Base-by-base conservation (phyloP, 2,113 vertebrate genomes). In the Indicator indicator region DNA sequence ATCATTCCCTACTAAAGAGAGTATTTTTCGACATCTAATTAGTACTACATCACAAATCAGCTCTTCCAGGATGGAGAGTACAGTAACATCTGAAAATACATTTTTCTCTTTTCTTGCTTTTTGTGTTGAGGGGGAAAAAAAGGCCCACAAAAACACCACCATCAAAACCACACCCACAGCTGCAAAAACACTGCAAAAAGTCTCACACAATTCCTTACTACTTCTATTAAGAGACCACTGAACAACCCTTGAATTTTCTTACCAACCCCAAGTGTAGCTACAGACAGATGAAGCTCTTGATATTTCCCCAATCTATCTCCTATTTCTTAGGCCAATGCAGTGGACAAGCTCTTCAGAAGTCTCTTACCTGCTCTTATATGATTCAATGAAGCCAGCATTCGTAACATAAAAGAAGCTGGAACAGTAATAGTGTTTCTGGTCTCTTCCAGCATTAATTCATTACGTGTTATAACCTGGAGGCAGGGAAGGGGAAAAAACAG, bases 361-460 rank as follows among this genome's bases (percentile, higher is more conserved):
- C 46, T 79, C 97, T 97, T 86, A 99, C 99, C 99, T 97, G 99
- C 98, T 98, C 99, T 98, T 97, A 99, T 99, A 91, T 99, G 99
- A 97, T 99, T 99, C 86, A 99, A 94, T 0, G 99, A 99, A 54
- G 99, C 99, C 97, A 99, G 95, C 99, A 99, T 99, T 90, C 99
- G 97, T 86, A 99, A 97, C 99, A 99, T 99, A 97, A 99, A 99
- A 68, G 99, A 99, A 72, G 99, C 99, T 44, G 99, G 99, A 87
- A 99, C 99, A 32, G 99, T 99, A 89, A 99, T 99, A 87, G 99
- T 99, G 97, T 99, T 99, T 95, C 99, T 98, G 1, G 99, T 99
- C 96, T 99, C 99, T 90, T 99, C 99, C 94, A 99, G 96, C 99
- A 99, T 99, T 94, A 99, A 97, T 93, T 99, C 99, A 78, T 99